phyloP scores from a whole-genome alignment of 1,140 invertebrate species.

The Papilio glaucus region DNA sequence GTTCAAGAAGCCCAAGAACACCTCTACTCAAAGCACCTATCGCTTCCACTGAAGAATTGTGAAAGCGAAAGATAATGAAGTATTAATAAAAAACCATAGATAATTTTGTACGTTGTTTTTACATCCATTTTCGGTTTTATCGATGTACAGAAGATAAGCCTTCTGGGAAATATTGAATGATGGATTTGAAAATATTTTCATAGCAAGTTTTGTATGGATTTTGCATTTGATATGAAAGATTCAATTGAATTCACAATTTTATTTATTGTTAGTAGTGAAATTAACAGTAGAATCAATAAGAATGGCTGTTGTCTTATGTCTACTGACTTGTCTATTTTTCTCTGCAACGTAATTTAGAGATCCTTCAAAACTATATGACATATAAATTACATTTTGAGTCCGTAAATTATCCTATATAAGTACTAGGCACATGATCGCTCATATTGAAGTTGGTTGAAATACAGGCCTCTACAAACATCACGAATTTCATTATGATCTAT shows the following conservation, averaged over 20 bases:
- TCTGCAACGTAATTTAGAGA: not conserved
- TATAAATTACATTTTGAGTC: too few relatives aligned
- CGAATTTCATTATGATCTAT: not conserved
- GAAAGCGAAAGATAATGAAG: too few relatives aligned
- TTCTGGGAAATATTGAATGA: conserved; percentile 25
- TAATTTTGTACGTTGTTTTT: conserved; percentile 26
- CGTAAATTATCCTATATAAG: too few relatives aligned
- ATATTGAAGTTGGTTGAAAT: too few relatives aligned
- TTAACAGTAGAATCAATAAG: not conserved
- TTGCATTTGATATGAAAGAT: conserved; percentile 29
- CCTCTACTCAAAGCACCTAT: conserved; percentile 85
- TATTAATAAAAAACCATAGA: too few relatives aligned
- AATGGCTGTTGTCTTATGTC: not conserved
- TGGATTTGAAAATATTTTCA: conserved; percentile 37
- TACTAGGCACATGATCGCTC: too few relatives aligned
- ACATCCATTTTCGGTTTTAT: conserved; percentile 11
- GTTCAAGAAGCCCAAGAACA: conserved; percentile 75
- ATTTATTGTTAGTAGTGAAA: conserved; percentile 31
- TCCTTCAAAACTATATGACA: too few relatives aligned
- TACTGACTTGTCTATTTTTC: not conserved
- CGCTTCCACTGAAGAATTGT: conserved; percentile 86
- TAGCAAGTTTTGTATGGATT: conserved; percentile 33
- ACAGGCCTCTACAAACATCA: not conserved
- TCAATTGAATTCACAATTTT: conserved; percentile 12
- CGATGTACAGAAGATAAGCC: conserved; percentile 13